These are phyloP conservation scores for Scomberomorus guttatus DNA, from an alignment of 2,797 vertebrate genomes.

Conservation along the genomic window DNA sequence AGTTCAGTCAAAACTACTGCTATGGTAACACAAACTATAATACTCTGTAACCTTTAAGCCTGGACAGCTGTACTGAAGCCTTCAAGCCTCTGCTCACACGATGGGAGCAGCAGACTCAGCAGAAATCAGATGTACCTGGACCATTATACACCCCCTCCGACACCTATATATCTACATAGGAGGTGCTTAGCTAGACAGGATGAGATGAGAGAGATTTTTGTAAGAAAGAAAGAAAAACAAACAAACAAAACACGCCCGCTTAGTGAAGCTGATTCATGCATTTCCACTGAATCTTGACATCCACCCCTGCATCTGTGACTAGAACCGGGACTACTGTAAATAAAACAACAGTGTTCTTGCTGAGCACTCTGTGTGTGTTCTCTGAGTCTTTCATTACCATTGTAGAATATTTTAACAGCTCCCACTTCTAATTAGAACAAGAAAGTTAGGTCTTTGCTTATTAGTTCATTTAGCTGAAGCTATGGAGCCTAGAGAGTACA, in stretches of 20 bases:
- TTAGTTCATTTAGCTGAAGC: not conserved
- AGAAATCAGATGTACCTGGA: constrained; percentile 52
- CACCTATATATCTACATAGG: constrained; percentile 41
- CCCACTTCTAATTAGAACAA: not conserved
- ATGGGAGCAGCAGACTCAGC: constrained; percentile 53
- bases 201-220: constrained; percentile 27
- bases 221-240: not conserved
- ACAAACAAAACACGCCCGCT: not conserved
- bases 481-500: not conserved
- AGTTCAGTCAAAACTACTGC: constrained; percentile 15
- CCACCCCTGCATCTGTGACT: not conserved
- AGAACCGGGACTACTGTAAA: not conserved
- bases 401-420: not conserved
- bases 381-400: not conserved
- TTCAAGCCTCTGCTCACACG: constrained; percentile 28
- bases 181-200: constrained; percentile 49
- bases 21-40: constrained; percentile 29
- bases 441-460: not conserved
- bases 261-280: constrained; percentile 8
- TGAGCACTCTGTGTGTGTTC: not conserved
- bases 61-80: constrained; percentile 9
- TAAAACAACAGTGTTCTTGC: not conserved
- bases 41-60: constrained; percentile 30
- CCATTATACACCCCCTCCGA: constrained; percentile 38
- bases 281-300: constrained; percentile 15